Evolutionary conservation across 2,797 vertebrate species (phyloP), one percentile per base, ranked within the genome.

Genomic region (Cynopterus sphinx): DNA sequence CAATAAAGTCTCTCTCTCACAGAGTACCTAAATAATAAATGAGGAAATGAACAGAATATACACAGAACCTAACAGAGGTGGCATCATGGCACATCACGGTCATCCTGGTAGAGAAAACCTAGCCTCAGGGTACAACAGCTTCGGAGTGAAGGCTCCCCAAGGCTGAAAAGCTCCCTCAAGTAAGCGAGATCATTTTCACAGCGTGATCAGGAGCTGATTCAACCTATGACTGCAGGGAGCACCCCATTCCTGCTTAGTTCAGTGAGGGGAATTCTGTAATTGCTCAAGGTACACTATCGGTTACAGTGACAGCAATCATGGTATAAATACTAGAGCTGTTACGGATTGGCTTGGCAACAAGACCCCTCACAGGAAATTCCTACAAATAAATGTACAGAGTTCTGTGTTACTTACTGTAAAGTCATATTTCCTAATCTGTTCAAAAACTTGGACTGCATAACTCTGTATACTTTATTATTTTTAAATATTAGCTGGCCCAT

Each of bases 191-290:
- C 55, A 36, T 5, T 51, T 31, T 12, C 67, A 21, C 43, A 70
- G n/a, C 9, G 17, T 26, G 36, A 2, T 3, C 13, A 16, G 51
- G 57, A 68, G 46, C 39, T 33, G 21, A 4, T 11, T 75, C 46
- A 59, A 6, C 6, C 33, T 17, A 55, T 10, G 19, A 24, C 4
- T 9, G 9, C n/a, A 15, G 2, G 31, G 9, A 19, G 16, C 21
- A 4, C 53, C 15, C 0, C 1, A 9, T 13, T 11, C 26, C 78
- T 49, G 7, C 91, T 67, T 3, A 19, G 8, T 15, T 0, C 51
- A 39, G 53, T 3, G 75, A 4, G 17, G 10, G 43, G 4, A 1
- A 26, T 3, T 8, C 51, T 0, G 0, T 10, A n/a, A 46, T 9
- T 1, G 11, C 36, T 90, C 61, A 6, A 49, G 36, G 46, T 22